A percentile compares a stretch with the other conserved stretches of the same genome.
Conservation (phyloP, 2,888 invertebrate genomes). For the Mythimna impura region DNA sequence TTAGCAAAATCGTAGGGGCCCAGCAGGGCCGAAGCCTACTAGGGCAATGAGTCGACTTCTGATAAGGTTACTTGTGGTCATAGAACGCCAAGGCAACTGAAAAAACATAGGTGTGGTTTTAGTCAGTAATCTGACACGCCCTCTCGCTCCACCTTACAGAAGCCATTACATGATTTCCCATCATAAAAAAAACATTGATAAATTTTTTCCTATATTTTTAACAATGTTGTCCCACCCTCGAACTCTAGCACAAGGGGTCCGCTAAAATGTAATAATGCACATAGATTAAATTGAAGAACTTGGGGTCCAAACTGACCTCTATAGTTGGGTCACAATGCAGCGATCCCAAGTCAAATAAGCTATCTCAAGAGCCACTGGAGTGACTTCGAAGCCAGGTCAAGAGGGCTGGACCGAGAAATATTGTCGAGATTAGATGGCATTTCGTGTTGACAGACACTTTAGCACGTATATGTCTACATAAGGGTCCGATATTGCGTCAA, state of each 20-base stretch:
- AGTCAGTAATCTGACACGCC: too few relatives aligned
- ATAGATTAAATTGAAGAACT: conserved; percentile 53
- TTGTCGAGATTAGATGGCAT: conserved; percentile 61
- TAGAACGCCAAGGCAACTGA: too few relatives aligned
- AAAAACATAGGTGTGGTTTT: too few relatives aligned
- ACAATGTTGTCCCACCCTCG: neutral
- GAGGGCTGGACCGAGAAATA: conserved; percentile 63
- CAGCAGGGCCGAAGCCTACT: too few relatives aligned
- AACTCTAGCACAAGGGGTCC: neutral
- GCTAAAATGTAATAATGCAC: conserved; percentile 50
- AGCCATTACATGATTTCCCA: neutral
- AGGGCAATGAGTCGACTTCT: too few relatives aligned
- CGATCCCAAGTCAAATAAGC: conserved; percentile 73
- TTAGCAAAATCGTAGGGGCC: too few relatives aligned
- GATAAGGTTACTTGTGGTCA: too few relatives aligned
- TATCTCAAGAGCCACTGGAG: conserved; percentile 65
- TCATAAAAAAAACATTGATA: neutral
- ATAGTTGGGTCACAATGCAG: conserved; percentile 68
- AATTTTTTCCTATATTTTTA: neutral
- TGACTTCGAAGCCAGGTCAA: conserved; percentile 69
- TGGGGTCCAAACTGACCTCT: conserved; percentile 22
- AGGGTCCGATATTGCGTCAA: conserved; percentile 40
- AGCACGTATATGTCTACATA: conserved; percentile 49
- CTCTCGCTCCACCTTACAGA: too few relatives aligned
- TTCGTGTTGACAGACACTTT: conserved; percentile 66